Evolutionary conservation across 2,797 vertebrate species (phyloP).

Genomic region (Pristis pectinata): DNA sequence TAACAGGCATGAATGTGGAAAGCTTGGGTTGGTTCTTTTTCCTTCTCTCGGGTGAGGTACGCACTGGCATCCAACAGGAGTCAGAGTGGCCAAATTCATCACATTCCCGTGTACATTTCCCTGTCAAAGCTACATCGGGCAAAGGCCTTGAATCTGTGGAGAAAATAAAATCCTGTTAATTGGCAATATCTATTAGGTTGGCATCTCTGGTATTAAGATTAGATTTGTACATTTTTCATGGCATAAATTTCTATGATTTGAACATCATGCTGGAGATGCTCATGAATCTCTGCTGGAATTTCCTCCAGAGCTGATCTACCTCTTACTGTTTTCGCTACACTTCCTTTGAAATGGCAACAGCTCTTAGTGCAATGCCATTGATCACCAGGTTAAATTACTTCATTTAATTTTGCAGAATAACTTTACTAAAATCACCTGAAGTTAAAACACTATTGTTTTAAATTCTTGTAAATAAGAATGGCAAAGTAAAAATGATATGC

Average conservation of each 20-base stretch:
- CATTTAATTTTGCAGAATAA: neutral
- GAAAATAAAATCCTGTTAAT: conserved; percentile 24
- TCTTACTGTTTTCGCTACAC: neutral
- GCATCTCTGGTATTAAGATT: neutral
- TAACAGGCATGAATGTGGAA: conserved; percentile 95
- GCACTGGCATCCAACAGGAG: conserved; percentile 99
- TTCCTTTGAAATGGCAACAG: neutral
- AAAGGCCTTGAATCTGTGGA: conserved; percentile 89
- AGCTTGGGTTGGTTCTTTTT: conserved; percentile 95
- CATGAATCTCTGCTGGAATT: neutral
- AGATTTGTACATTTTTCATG: too few relatives aligned
- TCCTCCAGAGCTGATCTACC: neutral
- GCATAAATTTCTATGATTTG: neutral
- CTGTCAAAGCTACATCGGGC: conserved; percentile 98
- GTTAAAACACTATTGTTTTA: neutral
- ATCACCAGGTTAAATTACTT: too few relatives aligned
- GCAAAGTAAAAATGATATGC: neutral
- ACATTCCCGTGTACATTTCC: conserved; percentile 95
- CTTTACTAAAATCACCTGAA: neutral
- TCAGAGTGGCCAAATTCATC: conserved; percentile 98
- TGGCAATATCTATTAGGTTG: too few relatives aligned
- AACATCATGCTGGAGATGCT: neutral
- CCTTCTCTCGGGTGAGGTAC: conserved; percentile 91
- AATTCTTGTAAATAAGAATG: neutral
- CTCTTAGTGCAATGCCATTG: neutral